phyloP scores from a whole-genome alignment of 2,888 invertebrate species.

The Liposcelis brunnea region DNA sequence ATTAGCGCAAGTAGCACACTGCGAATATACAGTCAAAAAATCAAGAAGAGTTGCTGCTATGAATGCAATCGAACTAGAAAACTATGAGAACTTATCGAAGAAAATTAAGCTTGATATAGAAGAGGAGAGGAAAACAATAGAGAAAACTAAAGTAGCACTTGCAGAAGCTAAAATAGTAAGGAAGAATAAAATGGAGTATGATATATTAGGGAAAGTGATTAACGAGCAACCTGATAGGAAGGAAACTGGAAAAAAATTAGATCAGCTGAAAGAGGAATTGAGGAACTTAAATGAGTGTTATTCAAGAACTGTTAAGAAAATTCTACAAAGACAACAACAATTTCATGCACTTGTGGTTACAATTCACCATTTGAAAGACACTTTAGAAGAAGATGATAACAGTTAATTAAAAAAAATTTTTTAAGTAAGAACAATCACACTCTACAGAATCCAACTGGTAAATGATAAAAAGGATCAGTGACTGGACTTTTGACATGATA shows the following conservation, averaged over 20 bases:
- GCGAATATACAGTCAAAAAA: slow-evolving; percentile 74
- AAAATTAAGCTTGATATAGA: slow-evolving; percentile 65
- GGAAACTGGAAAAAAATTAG: slow-evolving; percentile 50
- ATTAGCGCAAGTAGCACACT: slow-evolving; percentile 65
- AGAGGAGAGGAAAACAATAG: slow-evolving; percentile 62
- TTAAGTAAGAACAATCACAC: background rate
- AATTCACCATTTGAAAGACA: slow-evolving; percentile 65
- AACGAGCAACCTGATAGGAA: slow-evolving; percentile 78
- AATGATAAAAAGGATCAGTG: no score
- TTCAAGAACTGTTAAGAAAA: slow-evolving; percentile 1
- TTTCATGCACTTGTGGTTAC: slow-evolving; percentile 77
- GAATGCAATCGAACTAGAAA: slow-evolving; percentile 66
- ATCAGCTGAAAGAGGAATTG: slow-evolving; percentile 54
- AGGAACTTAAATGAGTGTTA: slow-evolving; percentile 34
- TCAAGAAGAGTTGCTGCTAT: slow-evolving; percentile 62
- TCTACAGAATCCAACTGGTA: no score
- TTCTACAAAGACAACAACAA: slow-evolving; percentile 50
- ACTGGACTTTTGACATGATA: no score
- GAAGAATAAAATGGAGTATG: slow-evolving; percentile 83
- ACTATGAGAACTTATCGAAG: slow-evolving; percentile 60
- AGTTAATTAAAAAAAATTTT: slow-evolving; percentile 19
- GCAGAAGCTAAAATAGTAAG: slow-evolving; percentile 70
- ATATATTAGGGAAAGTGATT: slow-evolving; percentile 79
- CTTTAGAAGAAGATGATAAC: slow-evolving; percentile 51
- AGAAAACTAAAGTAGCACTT: slow-evolving; percentile 62